Evolutionary conservation across 2,888 invertebrate genomes (phyloP).

Genomic region (Halictus ligatus): DNA sequence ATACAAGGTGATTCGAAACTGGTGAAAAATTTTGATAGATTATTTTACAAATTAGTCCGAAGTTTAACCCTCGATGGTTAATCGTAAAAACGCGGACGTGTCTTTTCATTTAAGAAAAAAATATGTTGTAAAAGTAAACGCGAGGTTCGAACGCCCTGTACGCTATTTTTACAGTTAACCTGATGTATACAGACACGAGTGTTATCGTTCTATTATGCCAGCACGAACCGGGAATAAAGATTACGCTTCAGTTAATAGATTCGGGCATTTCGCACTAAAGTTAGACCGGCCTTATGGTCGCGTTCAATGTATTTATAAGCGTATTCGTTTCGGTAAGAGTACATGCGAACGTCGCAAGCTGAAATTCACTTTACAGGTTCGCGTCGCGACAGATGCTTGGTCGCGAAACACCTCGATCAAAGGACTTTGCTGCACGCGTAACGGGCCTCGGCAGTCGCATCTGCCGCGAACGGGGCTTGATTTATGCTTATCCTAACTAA

Average conservation of each 20-base stretch:
- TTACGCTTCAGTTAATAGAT: not conserved
- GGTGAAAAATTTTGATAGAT: no score
- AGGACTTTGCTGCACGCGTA: constrained; percentile 49
- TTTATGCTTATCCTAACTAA: constrained; percentile 64
- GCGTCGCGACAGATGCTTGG: constrained; percentile 45
- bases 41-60: no score
- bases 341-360: not conserved
- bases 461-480: constrained; percentile 55
- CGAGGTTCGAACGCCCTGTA: no score
- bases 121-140: no score
- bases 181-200: no score
- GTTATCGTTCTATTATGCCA: no score
- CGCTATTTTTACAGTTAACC: no score
- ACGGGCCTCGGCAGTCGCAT: constrained; percentile 68
- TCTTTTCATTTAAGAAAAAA: no score
- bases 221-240: not conserved
- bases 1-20: no score
- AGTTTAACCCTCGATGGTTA: no score
- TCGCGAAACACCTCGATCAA: constrained; percentile 23
- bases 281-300: not conserved
- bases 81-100: no score
- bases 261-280: not conserved
- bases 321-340: not conserved
- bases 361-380: constrained; percentile 12
- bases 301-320: not conserved